phyloP scores from a whole-genome alignment of 2,113 vertebrate species.

The Colistium nudipinnis region DNA sequence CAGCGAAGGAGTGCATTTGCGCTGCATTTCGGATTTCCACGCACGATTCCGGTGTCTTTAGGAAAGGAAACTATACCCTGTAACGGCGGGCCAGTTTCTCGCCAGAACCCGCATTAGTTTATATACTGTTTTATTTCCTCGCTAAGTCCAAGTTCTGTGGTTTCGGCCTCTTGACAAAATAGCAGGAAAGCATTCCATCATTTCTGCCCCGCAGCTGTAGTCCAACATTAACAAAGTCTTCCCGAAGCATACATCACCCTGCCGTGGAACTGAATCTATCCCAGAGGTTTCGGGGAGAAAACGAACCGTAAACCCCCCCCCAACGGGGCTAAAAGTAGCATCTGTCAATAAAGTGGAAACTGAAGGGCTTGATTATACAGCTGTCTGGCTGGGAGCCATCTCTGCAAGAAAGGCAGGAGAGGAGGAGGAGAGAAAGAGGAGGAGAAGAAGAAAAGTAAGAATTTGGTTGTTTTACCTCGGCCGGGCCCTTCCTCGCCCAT shows the following conservation, averaged over 20 bases:
- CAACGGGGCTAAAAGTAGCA: slow-evolving; percentile 71
- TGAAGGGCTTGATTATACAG: slow-evolving; percentile 81
- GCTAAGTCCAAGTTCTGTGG: slow-evolving; percentile 21
- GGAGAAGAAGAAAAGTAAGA: slow-evolving; percentile 58
- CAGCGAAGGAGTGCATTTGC: background rate
- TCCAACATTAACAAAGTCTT: slow-evolving; percentile 75
- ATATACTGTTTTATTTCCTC: slow-evolving; percentile 32
- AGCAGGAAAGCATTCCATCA: slow-evolving; percentile 36
- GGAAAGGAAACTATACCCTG: background rate
- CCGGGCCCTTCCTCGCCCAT: slow-evolving; percentile 65
- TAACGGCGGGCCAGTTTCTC: slow-evolving; percentile 12
- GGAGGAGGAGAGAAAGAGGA: slow-evolving; percentile 37
- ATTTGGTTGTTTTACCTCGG: slow-evolving; percentile 78
- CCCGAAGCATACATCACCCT: slow-evolving; percentile 63
- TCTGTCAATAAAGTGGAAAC: slow-evolving; percentile 83
- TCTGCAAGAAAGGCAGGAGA: slow-evolving; percentile 60
- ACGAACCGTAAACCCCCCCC: slow-evolving; percentile 62
- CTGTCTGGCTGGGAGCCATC: slow-evolving; percentile 76
- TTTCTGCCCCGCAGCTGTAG: slow-evolving; percentile 55
- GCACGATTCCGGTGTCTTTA: background rate
- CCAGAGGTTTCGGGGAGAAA: slow-evolving; percentile 73
- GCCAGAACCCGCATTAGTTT: slow-evolving; percentile 23
- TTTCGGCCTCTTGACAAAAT: slow-evolving; percentile 48
- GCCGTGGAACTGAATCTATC: slow-evolving; percentile 70
- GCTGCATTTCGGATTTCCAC: background rate